Base-by-base conservation (phyloP, 2,797 vertebrate genomes). In the Melanotaenia trifasciata region DNA sequence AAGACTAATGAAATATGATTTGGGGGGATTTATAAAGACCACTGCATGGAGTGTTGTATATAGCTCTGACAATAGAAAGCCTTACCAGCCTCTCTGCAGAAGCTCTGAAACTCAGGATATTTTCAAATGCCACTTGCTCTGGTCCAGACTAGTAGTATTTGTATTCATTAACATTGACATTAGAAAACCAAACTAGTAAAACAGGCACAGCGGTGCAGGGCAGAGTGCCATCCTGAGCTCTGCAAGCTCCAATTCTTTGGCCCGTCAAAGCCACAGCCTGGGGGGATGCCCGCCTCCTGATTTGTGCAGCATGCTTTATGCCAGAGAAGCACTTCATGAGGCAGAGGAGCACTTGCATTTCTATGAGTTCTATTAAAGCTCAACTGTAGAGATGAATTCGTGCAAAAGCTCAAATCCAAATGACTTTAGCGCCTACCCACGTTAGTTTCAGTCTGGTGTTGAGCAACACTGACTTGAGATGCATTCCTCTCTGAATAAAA, bases 211-310 rank as follows among this genome's bases (percentile, higher is more conserved):
- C 22, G 32, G 77, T 70, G 57, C 12, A 50, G 68, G 91, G 89
- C 84, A 86, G 28, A 68, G 70, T 66, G 89, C 92, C 91, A 93
- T 78, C 74, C 75, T 84, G 67, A 83, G 80, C 89, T 70, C 79
- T 77, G 81, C 79, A 72, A 63, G 76, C 83, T 81, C 73, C 67
- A 47, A 77, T 86, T 79, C 82, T 72, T 67, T 74, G 81, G 83
- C 79, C 76, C 40, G 76, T 80, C 86, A 87, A 81, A 84, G 85
- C 86, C 70, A 24, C 69, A 72, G 82, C 79, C 86, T 90, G 91
- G 88, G 87, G 74, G 84, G 80, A 71, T 86, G 89, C 90, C 90
- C 81, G 20, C 84, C 81, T 65, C 73, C 82, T 85, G 86, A 90
- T 91, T 81, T 84, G 79, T 80, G 64, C 69, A 58, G 80, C 74